Evolutionary conservation across 2,888 invertebrate genomes (phyloP).

Genomic region (Habroteleia sp.): DNA sequence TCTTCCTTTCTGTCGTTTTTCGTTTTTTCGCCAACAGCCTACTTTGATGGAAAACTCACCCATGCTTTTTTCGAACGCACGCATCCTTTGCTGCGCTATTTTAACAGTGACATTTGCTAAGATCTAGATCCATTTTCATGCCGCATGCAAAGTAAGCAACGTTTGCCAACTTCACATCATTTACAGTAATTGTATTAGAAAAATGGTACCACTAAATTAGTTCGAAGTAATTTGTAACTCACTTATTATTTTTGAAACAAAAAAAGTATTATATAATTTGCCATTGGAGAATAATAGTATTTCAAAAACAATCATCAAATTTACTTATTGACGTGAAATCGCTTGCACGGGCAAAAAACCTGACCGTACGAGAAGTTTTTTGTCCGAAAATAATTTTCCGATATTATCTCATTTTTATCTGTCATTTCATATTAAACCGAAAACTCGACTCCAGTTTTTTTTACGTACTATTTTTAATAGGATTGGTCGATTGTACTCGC

Average conservation of each 20-base stretch:
- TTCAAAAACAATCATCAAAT: too few relatives aligned
- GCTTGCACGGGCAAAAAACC: constrained; percentile 5
- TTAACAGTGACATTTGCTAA: constrained; percentile 40
- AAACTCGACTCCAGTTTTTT: constrained; percentile 16
- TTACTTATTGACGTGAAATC: constrained; percentile 21
- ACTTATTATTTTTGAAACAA: too few relatives aligned
- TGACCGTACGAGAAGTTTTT: constrained; percentile 7
- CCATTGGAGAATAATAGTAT: too few relatives aligned
- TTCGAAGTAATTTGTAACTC: too few relatives aligned
- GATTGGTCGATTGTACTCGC: constrained; percentile 26
- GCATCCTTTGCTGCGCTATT: constrained; percentile 43
- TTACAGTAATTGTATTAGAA: too few relatives aligned
- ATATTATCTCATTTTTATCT: constrained; percentile 46
- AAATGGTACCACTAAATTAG: too few relatives aligned
- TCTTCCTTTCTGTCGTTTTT: constrained; percentile 57
- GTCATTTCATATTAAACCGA: constrained; percentile 39
- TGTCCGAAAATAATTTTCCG: constrained; percentile 36
- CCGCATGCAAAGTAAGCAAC: too few relatives aligned
- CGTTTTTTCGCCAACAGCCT: constrained; percentile 57
- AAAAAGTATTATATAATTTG: too few relatives aligned
- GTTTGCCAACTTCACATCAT: too few relatives aligned
- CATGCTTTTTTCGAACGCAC: constrained; percentile 33
- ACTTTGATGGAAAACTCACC: constrained; percentile 59
- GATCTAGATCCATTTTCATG: not conserved
- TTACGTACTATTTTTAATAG: constrained; percentile 26